A percentile compares a stretch with the other conserved stretches of the same genome.
phyloP scores from a whole-genome alignment of 1,140 invertebrate species.

The Agraylea sexmaculata region DNA sequence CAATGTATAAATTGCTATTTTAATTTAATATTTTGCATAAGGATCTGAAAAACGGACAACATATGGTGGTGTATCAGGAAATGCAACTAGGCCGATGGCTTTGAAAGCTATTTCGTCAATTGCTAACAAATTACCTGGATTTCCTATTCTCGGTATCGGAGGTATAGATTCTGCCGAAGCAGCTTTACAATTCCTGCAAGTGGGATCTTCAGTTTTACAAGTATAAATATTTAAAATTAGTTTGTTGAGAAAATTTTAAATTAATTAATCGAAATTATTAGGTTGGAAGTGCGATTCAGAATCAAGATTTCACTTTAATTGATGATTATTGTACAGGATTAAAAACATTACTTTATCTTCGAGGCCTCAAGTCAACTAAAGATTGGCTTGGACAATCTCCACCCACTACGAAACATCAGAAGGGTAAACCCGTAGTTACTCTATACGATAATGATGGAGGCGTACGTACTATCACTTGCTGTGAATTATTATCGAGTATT shows the following conservation, averaged over 20 bases:
- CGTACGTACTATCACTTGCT: constrained; percentile 31
- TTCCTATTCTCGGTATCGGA: constrained; percentile 88
- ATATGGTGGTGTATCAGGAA: constrained; percentile 94
- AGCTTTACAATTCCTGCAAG: constrained; percentile 84
- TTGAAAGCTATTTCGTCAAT: constrained; percentile 82
- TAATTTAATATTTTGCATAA: constrained; percentile 11
- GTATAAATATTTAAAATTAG: constrained; percentile 34
- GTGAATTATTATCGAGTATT: not conserved
- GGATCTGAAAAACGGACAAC: constrained; percentile 65
- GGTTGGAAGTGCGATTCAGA: constrained; percentile 94
- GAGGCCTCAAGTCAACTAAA: constrained; percentile 44
- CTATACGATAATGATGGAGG: constrained; percentile 52
- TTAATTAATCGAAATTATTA: constrained; percentile 26
- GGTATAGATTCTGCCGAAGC: constrained; percentile 94
- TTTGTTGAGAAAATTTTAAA: not conserved
- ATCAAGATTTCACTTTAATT: constrained; percentile 94
- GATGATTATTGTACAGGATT: constrained; percentile 89
- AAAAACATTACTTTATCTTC: constrained; percentile 79
- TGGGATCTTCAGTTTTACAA: constrained; percentile 84
- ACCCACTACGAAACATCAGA: constrained; percentile 78
- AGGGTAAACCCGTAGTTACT: constrained; percentile 72
- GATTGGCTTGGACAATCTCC: constrained; percentile 92
- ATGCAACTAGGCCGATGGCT: constrained; percentile 88
- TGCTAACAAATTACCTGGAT: constrained; percentile 67
- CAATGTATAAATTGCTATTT: not conserved